Percentiles rank a stretch among this genome's conserved stretches.
Evolutionary conservation across 2,888 invertebrate species (phyloP).

Genomic region (Amblyteles armatorius): DNA sequence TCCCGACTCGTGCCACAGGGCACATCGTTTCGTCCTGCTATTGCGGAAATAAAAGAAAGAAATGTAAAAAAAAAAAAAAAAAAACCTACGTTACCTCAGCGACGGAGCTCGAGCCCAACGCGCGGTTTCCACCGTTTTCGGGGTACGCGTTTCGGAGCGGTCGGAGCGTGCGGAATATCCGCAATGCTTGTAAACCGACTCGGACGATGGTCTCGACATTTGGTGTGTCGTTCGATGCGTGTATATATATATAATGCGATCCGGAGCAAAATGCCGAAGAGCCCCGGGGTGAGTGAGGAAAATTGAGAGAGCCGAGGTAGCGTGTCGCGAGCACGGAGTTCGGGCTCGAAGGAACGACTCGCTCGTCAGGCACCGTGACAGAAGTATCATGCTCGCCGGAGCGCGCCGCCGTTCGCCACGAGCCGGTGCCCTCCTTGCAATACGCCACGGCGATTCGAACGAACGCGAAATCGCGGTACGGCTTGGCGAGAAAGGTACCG

Average conservation of each 20-base stretch:
- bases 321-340: constrained; percentile 40
- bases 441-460: constrained; percentile 34
- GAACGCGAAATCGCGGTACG: constrained; percentile 42
- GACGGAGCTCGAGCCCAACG: too few relatives aligned
- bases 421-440: constrained; percentile 55
- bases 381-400: constrained; percentile 75
- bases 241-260: neutral
- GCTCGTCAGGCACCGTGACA: constrained; percentile 72
- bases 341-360: constrained; percentile 34
- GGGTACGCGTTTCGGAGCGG: too few relatives aligned
- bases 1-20: too few relatives aligned
- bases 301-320: constrained; percentile 45
- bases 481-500: constrained; percentile 35
- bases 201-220: too few relatives aligned
- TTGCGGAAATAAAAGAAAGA: too few relatives aligned
- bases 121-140: too few relatives aligned
- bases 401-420: constrained; percentile 69
- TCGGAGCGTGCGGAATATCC: too few relatives aligned
- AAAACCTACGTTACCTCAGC: too few relatives aligned
- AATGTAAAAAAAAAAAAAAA: too few relatives aligned
- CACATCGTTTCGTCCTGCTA: too few relatives aligned
- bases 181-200: too few relatives aligned
- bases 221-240: neutral
- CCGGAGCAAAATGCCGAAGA: constrained; percentile 10
- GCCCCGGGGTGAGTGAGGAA: constrained; percentile 27